These are phyloP conservation scores for Haliclona indistincta DNA, from an alignment of 37 sponge, comb jelly and placozoan genomes.

Conservation along the genomic window DNA sequence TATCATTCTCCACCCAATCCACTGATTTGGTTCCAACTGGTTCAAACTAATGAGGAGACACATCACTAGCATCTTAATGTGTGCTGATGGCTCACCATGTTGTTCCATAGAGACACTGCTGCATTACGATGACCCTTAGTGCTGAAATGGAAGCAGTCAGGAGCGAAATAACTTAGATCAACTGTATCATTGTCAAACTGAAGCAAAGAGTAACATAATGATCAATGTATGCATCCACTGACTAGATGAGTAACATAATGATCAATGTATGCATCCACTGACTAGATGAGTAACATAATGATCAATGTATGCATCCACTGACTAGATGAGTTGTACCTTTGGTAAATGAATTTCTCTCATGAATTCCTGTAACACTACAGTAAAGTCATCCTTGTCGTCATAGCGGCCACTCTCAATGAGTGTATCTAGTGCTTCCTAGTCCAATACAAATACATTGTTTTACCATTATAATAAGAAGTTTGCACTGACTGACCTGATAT, in stretches of 20 bases:
- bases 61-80: too few relatives aligned
- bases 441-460: neutral
- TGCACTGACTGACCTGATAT: neutral
- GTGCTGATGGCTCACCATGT: slow-evolving; percentile 45
- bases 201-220: neutral
- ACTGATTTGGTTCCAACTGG: slow-evolving; percentile 47
- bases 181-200: slow-evolving; percentile 11
- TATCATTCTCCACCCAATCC: neutral
- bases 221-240: too few relatives aligned
- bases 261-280: too few relatives aligned
- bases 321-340: neutral
- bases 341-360: slow-evolving; percentile 2
- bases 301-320: too few relatives aligned
- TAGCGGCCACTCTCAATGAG: slow-evolving; percentile 5
- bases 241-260: too few relatives aligned
- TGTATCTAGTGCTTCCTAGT: slow-evolving; percentile 7
- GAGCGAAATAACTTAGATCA: slow-evolving; percentile 55
- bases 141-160: slow-evolving; percentile 78
- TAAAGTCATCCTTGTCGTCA: slow-evolving; percentile 55
- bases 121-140: slow-evolving; percentile 29
- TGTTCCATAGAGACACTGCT: slow-evolving; percentile 67
- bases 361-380: slow-evolving; percentile 74
- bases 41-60: slow-evolving; percentile 15
- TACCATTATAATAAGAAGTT: neutral
- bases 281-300: too few relatives aligned